Conservation (phyloP, 2,888 invertebrate species). For the Eupithecia tripunctaria region DNA sequence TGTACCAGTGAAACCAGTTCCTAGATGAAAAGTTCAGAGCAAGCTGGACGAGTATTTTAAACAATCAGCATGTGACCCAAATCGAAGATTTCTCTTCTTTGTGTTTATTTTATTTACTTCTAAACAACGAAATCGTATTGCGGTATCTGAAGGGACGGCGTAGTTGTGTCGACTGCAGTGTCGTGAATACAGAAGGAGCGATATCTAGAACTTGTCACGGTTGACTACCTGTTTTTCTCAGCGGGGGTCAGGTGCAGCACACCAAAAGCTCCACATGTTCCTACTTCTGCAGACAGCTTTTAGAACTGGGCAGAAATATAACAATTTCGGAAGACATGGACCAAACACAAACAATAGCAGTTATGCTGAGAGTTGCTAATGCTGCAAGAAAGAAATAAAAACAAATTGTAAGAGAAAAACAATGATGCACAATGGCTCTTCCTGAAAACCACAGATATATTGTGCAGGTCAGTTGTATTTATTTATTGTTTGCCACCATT, state of each 20-base stretch:
- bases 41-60: conserved; percentile 64
- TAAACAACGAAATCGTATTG: conserved; percentile 34
- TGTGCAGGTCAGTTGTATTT: conserved; percentile 86
- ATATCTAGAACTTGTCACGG: conserved; percentile 70
- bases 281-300: conserved; percentile 37
- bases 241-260: conserved; percentile 69
- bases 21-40: conserved; percentile 47
- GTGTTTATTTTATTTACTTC: conserved; percentile 53
- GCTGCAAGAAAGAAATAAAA: conserved; percentile 56
- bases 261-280: conserved; percentile 42
- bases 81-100: conserved; percentile 82
- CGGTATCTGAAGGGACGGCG: conserved; percentile 26
- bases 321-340: conserved; percentile 31
- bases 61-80: conserved; percentile 84
- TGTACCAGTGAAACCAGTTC: conserved; percentile 43
- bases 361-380: conserved; percentile 49
- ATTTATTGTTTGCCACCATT: not conserved
- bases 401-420: conserved; percentile 63
- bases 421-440: conserved; percentile 84
- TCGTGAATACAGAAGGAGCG: conserved; percentile 39
- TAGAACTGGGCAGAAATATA: conserved; percentile 16
- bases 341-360: conserved; percentile 37
- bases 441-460: conserved; percentile 88
- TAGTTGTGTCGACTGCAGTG: conserved; percentile 28
- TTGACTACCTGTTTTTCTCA: conserved; percentile 70